Conservation (phyloP, 2,113 vertebrate species). For the Shinisaurus crocodilurus region DNA sequence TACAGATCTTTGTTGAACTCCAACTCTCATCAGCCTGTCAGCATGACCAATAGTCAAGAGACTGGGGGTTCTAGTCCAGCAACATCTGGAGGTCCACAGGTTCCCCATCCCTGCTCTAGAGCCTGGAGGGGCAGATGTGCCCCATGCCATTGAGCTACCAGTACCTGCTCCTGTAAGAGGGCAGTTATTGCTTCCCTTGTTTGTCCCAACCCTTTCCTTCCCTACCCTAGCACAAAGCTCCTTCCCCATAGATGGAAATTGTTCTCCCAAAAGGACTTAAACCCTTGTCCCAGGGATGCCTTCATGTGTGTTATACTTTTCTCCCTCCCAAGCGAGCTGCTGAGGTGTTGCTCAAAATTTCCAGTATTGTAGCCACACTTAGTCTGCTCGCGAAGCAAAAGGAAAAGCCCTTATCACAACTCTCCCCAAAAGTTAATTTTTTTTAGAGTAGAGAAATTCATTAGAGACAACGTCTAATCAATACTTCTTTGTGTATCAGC, state of each 20-base stretch:
- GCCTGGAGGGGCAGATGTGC: background rate
- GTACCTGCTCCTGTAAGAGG: background rate
- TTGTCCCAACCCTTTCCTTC: background rate
- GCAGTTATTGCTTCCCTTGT: background rate
- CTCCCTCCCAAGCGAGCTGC: background rate
- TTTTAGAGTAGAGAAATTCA: background rate
- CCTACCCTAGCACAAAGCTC: background rate
- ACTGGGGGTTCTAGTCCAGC: no score
- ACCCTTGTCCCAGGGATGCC: background rate
- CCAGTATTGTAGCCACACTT: background rate
- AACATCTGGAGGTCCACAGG: no score
- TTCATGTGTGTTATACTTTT: background rate
- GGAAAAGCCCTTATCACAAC: background rate
- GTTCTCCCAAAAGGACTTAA: background rate
- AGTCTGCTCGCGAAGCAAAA: background rate
- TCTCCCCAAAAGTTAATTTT: background rate
- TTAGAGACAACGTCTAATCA: background rate
- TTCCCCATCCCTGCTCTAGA: background rate
- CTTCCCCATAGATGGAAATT: background rate
- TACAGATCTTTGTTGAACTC: no score
- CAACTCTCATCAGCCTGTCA: no score
- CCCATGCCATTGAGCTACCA: background rate
- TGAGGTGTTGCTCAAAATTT: background rate
- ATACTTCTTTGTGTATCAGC: background rate
- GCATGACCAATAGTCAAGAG: no score